Conservation (phyloP, 2,797 vertebrate species). For the Apodemus agrarius region DNA sequence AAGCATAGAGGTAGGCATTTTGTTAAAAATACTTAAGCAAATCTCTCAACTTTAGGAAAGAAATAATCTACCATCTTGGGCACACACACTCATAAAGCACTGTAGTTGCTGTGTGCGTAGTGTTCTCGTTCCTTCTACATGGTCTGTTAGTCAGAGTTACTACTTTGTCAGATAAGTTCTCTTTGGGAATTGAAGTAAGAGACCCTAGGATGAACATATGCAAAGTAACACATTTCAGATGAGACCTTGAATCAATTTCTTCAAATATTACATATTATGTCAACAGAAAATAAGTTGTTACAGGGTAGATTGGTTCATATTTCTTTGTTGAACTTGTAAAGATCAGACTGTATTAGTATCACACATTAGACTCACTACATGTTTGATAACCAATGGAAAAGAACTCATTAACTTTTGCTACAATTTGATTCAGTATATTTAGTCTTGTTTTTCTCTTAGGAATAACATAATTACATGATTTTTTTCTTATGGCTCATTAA, state of each 20-base stretch:
- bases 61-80: background rate
- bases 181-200: background rate
- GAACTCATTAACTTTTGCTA: background rate
- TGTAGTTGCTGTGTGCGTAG: background rate
- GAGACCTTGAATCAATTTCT: background rate
- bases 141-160: conserved; percentile 6
- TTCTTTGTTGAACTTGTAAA: background rate
- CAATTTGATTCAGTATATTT: conserved; percentile 47
- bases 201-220: background rate
- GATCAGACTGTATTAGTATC: background rate
- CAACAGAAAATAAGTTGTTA: background rate
- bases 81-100: background rate
- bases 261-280: background rate
- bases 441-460: conserved; percentile 23
- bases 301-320: background rate
- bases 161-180: background rate
- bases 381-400: background rate
- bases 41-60: background rate
- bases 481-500: conserved; percentile 29
- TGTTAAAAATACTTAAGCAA: background rate
- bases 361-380: background rate
- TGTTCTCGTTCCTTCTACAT: background rate
- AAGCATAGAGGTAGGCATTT: background rate
- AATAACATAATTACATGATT: conserved; percentile 51
- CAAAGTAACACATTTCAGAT: background rate